Percentiles rank a stretch among this genome's conserved stretches.
Conservation (phyloP, 2,113 vertebrate species). For the Microtus pennsylvanicus region DNA sequence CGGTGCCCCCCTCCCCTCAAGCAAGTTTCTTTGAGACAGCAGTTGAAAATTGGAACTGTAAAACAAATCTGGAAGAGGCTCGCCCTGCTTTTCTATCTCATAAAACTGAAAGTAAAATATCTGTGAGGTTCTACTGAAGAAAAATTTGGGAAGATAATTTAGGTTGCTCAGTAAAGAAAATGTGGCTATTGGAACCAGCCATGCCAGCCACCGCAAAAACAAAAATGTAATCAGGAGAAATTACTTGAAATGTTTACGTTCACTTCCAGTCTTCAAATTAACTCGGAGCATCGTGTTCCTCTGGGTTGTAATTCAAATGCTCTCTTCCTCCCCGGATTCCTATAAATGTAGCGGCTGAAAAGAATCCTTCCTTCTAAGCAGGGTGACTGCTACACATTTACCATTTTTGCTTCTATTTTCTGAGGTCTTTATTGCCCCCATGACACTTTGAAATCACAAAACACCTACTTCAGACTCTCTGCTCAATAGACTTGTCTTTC, state of each 20-base stretch:
- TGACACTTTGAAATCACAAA: conserved; percentile 54
- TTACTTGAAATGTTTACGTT: conserved; percentile 67
- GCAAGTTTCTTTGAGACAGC: conserved; percentile 61
- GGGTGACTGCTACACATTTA: conserved; percentile 21
- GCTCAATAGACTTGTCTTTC: neutral
- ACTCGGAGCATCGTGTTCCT: conserved; percentile 19
- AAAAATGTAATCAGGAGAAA: conserved; percentile 71
- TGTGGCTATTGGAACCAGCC: conserved; percentile 51
- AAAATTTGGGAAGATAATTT: conserved; percentile 55
- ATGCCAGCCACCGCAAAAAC: conserved; percentile 32
- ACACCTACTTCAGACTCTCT: conserved; percentile 19
- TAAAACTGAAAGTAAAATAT: conserved; percentile 71
- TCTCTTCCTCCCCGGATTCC: conserved; percentile 40
- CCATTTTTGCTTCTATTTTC: conserved; percentile 24
- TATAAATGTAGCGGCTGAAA: conserved; percentile 61
- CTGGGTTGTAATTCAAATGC: conserved; percentile 65
- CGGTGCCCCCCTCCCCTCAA: neutral
- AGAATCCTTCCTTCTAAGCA: conserved; percentile 44
- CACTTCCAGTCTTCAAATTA: conserved; percentile 73
- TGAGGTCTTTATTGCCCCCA: neutral
- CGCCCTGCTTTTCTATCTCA: conserved; percentile 54
- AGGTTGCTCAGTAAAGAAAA: conserved; percentile 67
- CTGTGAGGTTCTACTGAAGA: conserved; percentile 58
- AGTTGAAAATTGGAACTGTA: conserved; percentile 58
- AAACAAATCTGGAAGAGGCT: conserved; percentile 69